phyloP scores from a whole-genome alignment of 2,113 vertebrate genomes.

The Stigmatopora argus region DNA sequence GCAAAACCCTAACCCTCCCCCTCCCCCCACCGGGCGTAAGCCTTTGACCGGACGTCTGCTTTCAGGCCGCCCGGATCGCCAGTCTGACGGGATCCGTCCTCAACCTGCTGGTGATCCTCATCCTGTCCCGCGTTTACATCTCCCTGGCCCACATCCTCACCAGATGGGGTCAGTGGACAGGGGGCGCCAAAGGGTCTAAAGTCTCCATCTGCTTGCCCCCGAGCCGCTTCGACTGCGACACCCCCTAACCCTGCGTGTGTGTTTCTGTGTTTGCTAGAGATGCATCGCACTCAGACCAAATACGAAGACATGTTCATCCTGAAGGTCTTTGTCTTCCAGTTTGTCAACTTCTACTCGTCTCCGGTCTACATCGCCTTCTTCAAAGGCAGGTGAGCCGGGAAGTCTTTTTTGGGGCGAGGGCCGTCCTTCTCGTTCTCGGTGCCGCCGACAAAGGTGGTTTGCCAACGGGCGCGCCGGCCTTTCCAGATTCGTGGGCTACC shows the following conservation, averaged over 20 bases:
- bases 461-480: too few species aligned
- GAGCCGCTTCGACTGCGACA: too few species aligned
- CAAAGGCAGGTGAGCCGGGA: conserved; percentile 71
- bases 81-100: conserved; percentile 68
- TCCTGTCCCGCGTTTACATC: conserved; percentile 68
- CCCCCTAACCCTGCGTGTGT: neutral
- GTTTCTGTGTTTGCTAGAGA: conserved; percentile 56
- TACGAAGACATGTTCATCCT: conserved; percentile 78
- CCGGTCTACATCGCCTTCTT: conserved; percentile 80
- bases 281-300: conserved; percentile 77
- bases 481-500: conserved; percentile 72
- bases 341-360: conserved; percentile 78
- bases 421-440: too few species aligned
- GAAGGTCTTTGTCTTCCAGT: conserved; percentile 82
- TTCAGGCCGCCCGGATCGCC: conserved; percentile 66
- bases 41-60: neutral
- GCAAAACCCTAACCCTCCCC: too few species aligned
- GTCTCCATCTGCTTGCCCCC: too few species aligned
- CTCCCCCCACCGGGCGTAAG: too few species aligned
- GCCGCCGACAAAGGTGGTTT: too few species aligned
- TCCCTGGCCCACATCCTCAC: conserved; percentile 71
- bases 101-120: conserved; percentile 72
- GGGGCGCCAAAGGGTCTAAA: too few species aligned
- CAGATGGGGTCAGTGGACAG: conserved; percentile 67
- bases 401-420: neutral